phyloP scores from a whole-genome alignment of 2,888 invertebrate genomes.

The Cacoxenus indagator region DNA sequence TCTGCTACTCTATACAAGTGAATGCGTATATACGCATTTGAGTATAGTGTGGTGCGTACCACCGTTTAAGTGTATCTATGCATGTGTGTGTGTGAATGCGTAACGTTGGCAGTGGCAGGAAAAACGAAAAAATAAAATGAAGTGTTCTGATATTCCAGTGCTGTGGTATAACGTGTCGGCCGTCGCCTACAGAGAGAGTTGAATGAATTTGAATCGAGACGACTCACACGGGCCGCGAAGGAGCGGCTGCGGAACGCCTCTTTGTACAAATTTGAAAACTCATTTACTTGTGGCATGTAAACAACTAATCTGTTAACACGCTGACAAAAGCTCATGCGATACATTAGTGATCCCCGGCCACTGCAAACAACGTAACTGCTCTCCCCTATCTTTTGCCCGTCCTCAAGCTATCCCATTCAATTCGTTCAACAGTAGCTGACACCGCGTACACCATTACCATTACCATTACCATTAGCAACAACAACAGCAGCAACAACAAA shows the following conservation, averaged over 20 bases:
- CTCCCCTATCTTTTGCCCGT: neutral
- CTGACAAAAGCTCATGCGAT: constrained; percentile 51
- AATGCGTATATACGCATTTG: neutral
- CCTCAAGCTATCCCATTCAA: constrained; percentile 2
- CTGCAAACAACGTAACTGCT: too few relatives aligned
- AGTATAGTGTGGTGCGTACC: neutral
- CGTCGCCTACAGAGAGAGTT: constrained; percentile 22
- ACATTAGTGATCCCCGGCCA: constrained; percentile 35
- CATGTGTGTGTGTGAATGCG: constrained; percentile 35
- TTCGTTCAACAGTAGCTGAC: constrained; percentile 13
- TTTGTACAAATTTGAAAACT: constrained; percentile 56
- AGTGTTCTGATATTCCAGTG: neutral
- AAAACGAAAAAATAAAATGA: constrained; percentile 7
- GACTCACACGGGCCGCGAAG: constrained; percentile 17
- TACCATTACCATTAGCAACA: neutral
- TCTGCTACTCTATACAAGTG: neutral
- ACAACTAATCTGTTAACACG: constrained; percentile 71
- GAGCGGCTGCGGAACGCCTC: constrained; percentile 44
- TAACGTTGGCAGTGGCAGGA: constrained; percentile 20
- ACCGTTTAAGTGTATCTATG: constrained; percentile 39
- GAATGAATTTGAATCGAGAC: constrained; percentile 34
- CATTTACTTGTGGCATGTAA: constrained; percentile 71
- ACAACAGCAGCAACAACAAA: neutral
- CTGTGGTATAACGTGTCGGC: neutral
- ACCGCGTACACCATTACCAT: neutral